Base-by-base conservation (phyloP, 2,113 vertebrate genomes). In the Nothocercus julius region DNA sequence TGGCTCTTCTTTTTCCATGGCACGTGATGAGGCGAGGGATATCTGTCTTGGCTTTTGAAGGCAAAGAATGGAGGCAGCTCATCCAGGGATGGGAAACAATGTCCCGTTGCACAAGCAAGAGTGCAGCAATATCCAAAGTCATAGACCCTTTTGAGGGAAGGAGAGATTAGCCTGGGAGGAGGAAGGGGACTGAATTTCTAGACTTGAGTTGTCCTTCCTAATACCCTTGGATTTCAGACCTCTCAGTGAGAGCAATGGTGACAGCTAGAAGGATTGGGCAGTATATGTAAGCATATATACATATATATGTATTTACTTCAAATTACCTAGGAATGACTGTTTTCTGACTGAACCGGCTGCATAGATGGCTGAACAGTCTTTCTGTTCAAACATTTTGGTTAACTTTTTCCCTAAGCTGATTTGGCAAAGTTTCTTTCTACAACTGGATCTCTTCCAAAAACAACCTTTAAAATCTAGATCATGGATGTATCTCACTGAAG, bases 361-460 rank as follows among this genome's bases (percentile, higher is more conserved):
- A 45, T 49, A 85, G 79, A 95, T 95, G 92, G 77, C 67, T 90
- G 90, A 96, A 92, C 95, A 96, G 87, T 93, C 74, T 90, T 77
- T 90, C 95, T 92, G 88, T 91, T 96, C 88, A 95, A 95, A 93
- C 86, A 76, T 59, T 88, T 93, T 92, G 82, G 86, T 90, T 69
- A 93, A 82, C 86, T 85, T 76, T 85, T 79, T 90, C 88, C 78
- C 49, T 93, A 79, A 30, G 83, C 81, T 96, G 95, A 93, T 94
- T 85, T 94, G 85, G 93, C 95, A 96, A 45, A 63, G 45, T 92
- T 85, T 94, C 83, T 87, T 89, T 89, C 90, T 82, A 63, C 13
- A 2, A 91, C 83, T 97, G 93, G 93, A 96, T 77, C 81, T 93
- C 62, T 70, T 95, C 92, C 94, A 94, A 92, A 82, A 95, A 96